phyloP scores from a whole-genome alignment of 2,888 invertebrate species.

The Laothoe populi region DNA sequence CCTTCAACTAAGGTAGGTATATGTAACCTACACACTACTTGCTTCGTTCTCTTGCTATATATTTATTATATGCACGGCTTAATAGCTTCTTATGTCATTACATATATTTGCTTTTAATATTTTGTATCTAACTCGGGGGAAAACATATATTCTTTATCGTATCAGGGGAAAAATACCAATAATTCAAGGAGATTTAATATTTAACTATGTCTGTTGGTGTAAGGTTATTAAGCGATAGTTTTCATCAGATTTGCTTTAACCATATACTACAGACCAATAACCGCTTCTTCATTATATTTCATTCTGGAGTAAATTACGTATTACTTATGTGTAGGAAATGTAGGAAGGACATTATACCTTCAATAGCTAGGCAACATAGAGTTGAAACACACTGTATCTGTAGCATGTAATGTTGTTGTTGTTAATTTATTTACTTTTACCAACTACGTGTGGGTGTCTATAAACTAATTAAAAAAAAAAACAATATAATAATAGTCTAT shows the following conservation, averaged over 20 bases:
- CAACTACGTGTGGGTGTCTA: slow-evolving; percentile 42
- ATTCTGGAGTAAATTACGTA: background rate
- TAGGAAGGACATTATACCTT: background rate
- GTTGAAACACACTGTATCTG: slow-evolving; percentile 35
- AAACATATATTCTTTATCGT: background rate
- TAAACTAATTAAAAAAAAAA: slow-evolving; percentile 8
- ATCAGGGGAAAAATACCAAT: background rate
- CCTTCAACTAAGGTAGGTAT: slow-evolving; percentile 74
- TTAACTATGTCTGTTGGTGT: background rate
- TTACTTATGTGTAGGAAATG: background rate
- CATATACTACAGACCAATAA: background rate
- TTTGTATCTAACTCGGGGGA: background rate
- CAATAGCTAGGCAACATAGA: slow-evolving; percentile 36
- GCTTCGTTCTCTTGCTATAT: slow-evolving; percentile 54
- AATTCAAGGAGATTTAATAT: background rate
- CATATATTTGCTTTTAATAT: slow-evolving; percentile 30
- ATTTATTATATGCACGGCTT: slow-evolving; percentile 40
- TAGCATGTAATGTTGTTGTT: slow-evolving; percentile 46
- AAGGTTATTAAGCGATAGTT: background rate
- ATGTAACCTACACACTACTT: slow-evolving; percentile 53
- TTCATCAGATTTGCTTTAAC: slow-evolving; percentile 4
- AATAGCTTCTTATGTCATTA: slow-evolving; percentile 34
- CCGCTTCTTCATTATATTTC: slow-evolving; percentile 10
- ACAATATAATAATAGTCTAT: background rate
- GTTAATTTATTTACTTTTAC: slow-evolving; percentile 31